Evolutionary conservation across 2,888 invertebrate species (phyloP).

Genomic region (Phytoseiulus persimilis): DNA sequence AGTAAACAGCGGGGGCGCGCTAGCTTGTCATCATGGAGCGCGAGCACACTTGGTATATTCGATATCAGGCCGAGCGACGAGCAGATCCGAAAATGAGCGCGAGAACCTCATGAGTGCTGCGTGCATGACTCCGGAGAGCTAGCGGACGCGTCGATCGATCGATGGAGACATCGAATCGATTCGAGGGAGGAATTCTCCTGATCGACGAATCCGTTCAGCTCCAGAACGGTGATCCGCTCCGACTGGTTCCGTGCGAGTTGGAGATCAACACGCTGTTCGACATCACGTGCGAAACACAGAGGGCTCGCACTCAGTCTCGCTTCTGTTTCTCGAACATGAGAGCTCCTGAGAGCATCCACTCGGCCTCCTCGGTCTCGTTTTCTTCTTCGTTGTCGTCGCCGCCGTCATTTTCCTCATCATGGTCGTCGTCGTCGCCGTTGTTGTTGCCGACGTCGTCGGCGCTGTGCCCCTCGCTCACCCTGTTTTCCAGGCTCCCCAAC

Average conservation of each 20-base stretch:
- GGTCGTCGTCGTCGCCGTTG: not conserved
- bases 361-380: not conserved
- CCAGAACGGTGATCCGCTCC: not conserved
- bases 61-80: not conserved
- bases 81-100: not conserved
- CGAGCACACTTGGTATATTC: not conserved
- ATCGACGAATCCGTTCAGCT: not conserved
- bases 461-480: not conserved
- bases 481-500: not conserved
- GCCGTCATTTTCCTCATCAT: not conserved
- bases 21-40: not conserved
- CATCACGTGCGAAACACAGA: no score
- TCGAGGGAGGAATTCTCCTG: not conserved
- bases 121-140: not conserved
- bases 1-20: constrained; percentile 5
- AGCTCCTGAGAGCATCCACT: not conserved
- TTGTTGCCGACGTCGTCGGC: not conserved
- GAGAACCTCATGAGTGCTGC: not conserved
- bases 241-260: no score
- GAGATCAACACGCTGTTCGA: no score
- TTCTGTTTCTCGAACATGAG: not conserved
- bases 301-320: not conserved
- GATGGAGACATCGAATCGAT: not conserved
- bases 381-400: not conserved
- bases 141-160: not conserved